Evolutionary conservation across 2,113 vertebrate species (phyloP), one percentile per base, ranked within the genome.

Genomic region (Gallinago undulata): DNA sequence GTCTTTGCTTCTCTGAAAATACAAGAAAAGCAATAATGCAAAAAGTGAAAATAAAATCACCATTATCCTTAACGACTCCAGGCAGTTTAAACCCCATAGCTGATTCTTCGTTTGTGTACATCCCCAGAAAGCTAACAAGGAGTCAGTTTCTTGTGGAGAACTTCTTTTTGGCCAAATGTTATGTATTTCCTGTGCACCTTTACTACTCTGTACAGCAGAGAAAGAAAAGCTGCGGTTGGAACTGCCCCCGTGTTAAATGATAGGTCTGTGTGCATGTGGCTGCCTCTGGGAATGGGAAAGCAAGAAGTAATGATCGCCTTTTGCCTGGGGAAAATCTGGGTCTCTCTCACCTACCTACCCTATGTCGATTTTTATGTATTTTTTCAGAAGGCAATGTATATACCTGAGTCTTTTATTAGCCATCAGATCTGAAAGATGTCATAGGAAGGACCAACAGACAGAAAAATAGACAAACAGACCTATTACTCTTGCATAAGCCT

Each of bases 141-240:
- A 23, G 57, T 96, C 76, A 94, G 92, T 96, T 55, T 98, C 97
- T 72, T 95, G 85, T 24, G 97, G 97, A 88, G 96, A 98, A 63
- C 83, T 91, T 41, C 95, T 97, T 47, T 96, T 19, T 93, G 95
- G 60, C 89, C 68, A 7, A 74, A 66, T 41, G 96, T 94, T 95
- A 90, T 86, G 84, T 68, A 6, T 69, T n/a, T 55, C 27, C 39
- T 35, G 55, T 35, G 30, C 23, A 87, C 68, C 62, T 41, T 21
- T 37, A 45, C 57, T 41, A n/a, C 53, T 87, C 74, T 19, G 17
- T 15, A 24, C 17, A 22, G 11, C 4, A 39, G 0, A 62, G 59
- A 23, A 72, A 57, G 56, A 75, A 19, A 72, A 37, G 10, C 19
- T 11, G n/a, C 15, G 43, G 11, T 16, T 2, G 7, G 37, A 79